Evolutionary conservation across 2,888 invertebrate species (phyloP).

Genomic region (Nyleta sp.): DNA sequence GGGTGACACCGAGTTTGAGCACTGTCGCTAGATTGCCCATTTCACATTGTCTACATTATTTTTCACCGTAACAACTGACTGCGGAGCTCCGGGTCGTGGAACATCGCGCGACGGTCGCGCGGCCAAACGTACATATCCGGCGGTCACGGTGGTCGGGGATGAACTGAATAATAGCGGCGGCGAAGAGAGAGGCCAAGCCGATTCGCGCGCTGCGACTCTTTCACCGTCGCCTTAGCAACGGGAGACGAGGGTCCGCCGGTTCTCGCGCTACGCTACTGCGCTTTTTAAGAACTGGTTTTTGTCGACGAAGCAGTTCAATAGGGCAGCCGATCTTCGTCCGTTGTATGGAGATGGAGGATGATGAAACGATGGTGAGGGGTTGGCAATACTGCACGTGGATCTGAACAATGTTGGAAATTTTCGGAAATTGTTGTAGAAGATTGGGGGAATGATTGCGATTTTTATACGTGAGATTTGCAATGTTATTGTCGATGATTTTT

Average conservation of each 20-base stretch:
- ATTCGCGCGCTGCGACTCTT: conserved; percentile 22
- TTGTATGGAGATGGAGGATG: too few relatives aligned
- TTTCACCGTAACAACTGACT: conserved; percentile 64
- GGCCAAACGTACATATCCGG: conserved; percentile 50
- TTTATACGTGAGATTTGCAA: too few relatives aligned
- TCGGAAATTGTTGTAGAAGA: too few relatives aligned
- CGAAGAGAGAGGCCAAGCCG: conserved; percentile 42
- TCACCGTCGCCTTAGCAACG: conserved; percentile 41
- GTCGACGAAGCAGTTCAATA: too few relatives aligned
- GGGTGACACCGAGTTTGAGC: conserved; percentile 75
- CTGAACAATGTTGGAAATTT: too few relatives aligned
- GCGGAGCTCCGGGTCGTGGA: conserved; percentile 31
- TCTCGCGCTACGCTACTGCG: conserved; percentile 20
- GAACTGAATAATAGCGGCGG: conserved; percentile 47
- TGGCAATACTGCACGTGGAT: too few relatives aligned
- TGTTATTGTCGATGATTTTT: too few relatives aligned
- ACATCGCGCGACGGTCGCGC: conserved; percentile 50
- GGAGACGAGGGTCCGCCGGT: not conserved
- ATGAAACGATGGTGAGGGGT: too few relatives aligned
- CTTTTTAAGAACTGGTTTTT: conserved; percentile 25
- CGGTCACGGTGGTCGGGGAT: conserved; percentile 46
- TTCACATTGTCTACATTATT: conserved; percentile 74
- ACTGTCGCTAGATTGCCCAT: conserved; percentile 79
- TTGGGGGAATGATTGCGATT: too few relatives aligned
- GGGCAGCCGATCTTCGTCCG: too few relatives aligned